phyloP scores from a whole-genome alignment of 2,113 vertebrate species.

The Periophthalmus modestus region DNA sequence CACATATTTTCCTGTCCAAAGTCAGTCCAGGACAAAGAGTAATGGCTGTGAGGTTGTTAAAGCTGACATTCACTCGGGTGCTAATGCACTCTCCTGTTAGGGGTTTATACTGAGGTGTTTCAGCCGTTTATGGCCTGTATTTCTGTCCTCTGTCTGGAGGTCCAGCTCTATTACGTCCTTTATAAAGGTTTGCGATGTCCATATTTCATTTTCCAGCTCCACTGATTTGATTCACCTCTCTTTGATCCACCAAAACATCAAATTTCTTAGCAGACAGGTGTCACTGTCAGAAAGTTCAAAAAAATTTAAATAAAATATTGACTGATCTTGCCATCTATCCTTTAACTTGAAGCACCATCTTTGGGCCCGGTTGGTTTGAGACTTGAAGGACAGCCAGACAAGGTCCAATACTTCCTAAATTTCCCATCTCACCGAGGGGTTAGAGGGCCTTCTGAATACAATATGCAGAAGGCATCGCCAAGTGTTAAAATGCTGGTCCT shows the following conservation, averaged over 20 bases:
- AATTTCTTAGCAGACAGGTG: neutral
- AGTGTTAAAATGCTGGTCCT: constrained; percentile 42
- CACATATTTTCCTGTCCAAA: constrained; percentile 25
- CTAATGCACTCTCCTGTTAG: constrained; percentile 23
- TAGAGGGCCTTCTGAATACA: constrained; percentile 16
- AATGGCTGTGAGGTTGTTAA: constrained; percentile 30
- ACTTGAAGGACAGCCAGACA: constrained; percentile 2
- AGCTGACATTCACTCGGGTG: constrained; percentile 39
- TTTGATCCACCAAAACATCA: neutral
- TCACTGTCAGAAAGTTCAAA: too few relatives aligned
- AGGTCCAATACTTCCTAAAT: neutral
- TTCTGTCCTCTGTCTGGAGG: constrained; percentile 9
- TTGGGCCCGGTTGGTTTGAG: neutral
- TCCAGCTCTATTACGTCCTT: neutral
- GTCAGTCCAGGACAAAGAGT: constrained; percentile 13
- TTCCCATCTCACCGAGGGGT: constrained; percentile 5
- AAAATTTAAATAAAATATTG: too few relatives aligned
- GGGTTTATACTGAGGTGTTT: constrained; percentile 14
- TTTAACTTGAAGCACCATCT: neutral
- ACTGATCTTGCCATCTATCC: neutral
- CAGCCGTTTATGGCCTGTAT: constrained; percentile 7
- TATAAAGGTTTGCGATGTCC: constrained; percentile 18
- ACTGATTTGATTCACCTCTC: neutral
- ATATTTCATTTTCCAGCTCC: constrained; percentile 11
- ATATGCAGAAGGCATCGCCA: constrained; percentile 35